Conservation (phyloP, 2,797 vertebrate genomes). For the Epinephelus coioides region DNA sequence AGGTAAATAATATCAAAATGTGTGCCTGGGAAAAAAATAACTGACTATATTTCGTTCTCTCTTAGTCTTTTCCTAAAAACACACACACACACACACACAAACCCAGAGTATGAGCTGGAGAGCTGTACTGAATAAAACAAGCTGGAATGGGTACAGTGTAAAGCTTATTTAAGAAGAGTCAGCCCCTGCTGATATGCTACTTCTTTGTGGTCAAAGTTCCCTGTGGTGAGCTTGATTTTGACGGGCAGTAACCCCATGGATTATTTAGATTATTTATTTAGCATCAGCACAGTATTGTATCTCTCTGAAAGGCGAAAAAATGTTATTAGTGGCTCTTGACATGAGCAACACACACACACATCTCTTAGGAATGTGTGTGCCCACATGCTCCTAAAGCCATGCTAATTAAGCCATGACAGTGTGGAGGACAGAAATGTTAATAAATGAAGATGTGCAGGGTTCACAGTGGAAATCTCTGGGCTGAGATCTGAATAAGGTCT, state of each 20-base stretch:
- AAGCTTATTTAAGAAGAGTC: constrained; percentile 25
- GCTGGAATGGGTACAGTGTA: background rate
- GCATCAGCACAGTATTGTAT: constrained; percentile 25
- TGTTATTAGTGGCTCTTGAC: constrained; percentile 40
- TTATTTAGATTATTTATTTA: too few species aligned
- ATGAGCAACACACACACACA: constrained; percentile 38
- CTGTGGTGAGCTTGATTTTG: constrained; percentile 31
- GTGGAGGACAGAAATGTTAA: constrained; percentile 41
- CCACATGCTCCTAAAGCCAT: constrained; percentile 18
- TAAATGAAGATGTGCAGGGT: constrained; percentile 18
- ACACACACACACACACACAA: background rate
- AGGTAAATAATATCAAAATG: constrained; percentile 26
- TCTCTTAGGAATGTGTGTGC: constrained; percentile 8
- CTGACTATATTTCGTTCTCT: background rate
- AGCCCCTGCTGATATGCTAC: constrained; percentile 6
- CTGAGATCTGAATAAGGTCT: constrained; percentile 6
- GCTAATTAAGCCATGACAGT: constrained; percentile 42
- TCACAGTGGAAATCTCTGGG: constrained; percentile 12
- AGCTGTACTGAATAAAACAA: background rate
- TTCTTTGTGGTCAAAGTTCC: constrained; percentile 19
- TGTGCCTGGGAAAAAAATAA: background rate
- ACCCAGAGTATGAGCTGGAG: background rate
- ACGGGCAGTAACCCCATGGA: constrained; percentile 37
- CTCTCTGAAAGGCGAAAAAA: constrained; percentile 33
- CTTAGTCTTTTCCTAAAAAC: background rate